Evolutionary conservation across 2,113 vertebrate genomes (phyloP).

Genomic region (Siniperca knerii): DNA sequence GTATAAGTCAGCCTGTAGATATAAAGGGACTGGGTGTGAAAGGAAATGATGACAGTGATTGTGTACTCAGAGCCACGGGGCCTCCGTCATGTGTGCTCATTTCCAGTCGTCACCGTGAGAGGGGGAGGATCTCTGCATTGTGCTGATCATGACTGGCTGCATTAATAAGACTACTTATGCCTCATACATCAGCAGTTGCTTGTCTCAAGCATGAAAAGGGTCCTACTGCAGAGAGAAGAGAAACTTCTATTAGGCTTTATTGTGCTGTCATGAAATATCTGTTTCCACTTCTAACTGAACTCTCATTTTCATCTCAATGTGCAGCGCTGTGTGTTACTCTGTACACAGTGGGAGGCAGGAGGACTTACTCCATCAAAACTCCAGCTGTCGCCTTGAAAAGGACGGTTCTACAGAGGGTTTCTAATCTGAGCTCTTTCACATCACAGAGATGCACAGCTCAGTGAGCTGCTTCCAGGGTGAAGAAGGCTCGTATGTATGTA

Average conservation of each 20-base stretch:
- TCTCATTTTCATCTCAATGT: conserved; percentile 62
- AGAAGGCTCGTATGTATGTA: neutral
- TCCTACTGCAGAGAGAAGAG: neutral
- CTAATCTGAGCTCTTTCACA: conserved; percentile 15
- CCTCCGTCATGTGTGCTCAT: neutral
- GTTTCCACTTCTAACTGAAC: conserved; percentile 50
- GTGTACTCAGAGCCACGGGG: neutral
- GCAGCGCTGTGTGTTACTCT: conserved; percentile 22
- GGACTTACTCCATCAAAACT: conserved; percentile 44
- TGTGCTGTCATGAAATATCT: conserved; percentile 40
- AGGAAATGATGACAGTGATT: neutral
- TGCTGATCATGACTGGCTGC: conserved; percentile 21
- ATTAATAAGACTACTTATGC: conserved; percentile 57
- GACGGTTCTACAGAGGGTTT: neutral
- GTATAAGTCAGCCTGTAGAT: neutral
- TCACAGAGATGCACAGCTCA: neutral
- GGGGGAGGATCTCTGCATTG: conserved; percentile 19
- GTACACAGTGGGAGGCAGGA: conserved; percentile 24
- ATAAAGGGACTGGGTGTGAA: neutral
- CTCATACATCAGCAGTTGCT: conserved; percentile 64
- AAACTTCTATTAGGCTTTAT: conserved; percentile 64
- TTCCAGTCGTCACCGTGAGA: conserved; percentile 10
- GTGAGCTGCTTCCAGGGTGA: neutral
- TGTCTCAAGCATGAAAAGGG: conserved; percentile 69
- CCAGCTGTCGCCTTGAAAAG: conserved; percentile 57